Percentiles rank a stretch among this genome's conserved stretches.
phyloP scores from a whole-genome alignment of 2,113 vertebrate genomes.

The Esox niger region DNA sequence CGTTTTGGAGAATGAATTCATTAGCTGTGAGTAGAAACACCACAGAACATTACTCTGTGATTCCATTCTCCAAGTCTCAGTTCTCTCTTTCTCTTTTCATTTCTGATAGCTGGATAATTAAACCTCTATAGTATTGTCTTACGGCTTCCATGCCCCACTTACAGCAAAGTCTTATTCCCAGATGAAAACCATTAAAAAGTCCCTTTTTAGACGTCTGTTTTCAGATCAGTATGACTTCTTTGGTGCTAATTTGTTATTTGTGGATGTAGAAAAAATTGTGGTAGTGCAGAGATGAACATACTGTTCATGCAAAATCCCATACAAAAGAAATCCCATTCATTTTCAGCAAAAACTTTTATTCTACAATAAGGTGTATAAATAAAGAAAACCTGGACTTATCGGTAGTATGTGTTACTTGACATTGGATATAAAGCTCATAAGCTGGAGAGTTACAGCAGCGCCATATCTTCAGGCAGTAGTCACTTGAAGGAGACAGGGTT shows the following conservation, averaged over 20 bases:
- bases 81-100: conserved; percentile 63
- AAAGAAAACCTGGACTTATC: conserved; percentile 30
- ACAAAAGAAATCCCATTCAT: conserved; percentile 45
- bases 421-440: conserved; percentile 54
- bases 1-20: conserved; percentile 71
- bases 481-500: conserved; percentile 61
- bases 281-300: conserved; percentile 52
- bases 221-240: conserved; percentile 59
- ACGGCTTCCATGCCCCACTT: conserved; percentile 71
- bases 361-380: conserved; percentile 48
- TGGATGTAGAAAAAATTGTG: conserved; percentile 56
- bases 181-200: conserved; percentile 66
- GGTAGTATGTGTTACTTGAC: conserved; percentile 49
- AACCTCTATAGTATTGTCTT: conserved; percentile 79
- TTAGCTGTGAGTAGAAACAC: conserved; percentile 60
- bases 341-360: conserved; percentile 50
- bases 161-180: conserved; percentile 66
- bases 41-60: conserved; percentile 57
- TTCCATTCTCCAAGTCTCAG: conserved; percentile 70
- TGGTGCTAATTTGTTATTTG: conserved; percentile 68
- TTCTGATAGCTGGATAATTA: conserved; percentile 78
- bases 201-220: conserved; percentile 67
- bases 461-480: conserved; percentile 55
- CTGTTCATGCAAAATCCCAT: conserved; percentile 16
- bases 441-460: conserved; percentile 44